Evolutionary conservation across 2,888 invertebrate species (phyloP), one percentile per base, ranked within the genome.

Genomic region (Cephus nigrinus): DNA sequence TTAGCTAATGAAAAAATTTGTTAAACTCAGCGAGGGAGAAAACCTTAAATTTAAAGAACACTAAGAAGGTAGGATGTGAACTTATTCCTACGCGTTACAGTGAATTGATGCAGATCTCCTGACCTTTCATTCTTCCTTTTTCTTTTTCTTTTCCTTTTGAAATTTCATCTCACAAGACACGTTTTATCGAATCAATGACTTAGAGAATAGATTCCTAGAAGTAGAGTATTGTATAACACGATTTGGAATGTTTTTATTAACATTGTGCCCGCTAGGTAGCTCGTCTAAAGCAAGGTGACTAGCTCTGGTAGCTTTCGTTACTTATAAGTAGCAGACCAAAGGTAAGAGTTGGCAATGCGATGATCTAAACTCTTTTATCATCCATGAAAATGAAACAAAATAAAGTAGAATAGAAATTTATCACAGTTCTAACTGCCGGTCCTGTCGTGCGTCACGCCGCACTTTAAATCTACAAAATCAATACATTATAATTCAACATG

Each of bases 361-460:
- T 74, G 55, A 23, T 55, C 23, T 23, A 55, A 55, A 55, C 55
- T 55, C 55, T 55, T 23, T 5, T 55, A 68, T 34, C 68, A 69
- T 32, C 74, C 31, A 75, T 75, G 31, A 76, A 79, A 77, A 73
- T 33, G 74, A 80, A 83, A 80, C 78, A 76, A 74, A 82, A 81
- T 77, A 78, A 76, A 74, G 73, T 80, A 79, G 79, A 83, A 84
- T 84, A 81, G 80, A 84, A 83, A 85, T 82, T 84, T 87, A 86
- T 86, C 86, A 86, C 86, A 87, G 86, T 84, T 83, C 86, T 85
- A 86, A 84, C 83, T 86, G 82, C 82, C 79, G 80, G 83, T 81
- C 82, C 79, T 83, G 80, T 79, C 76, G 40, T 80, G 78, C 72
- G 23, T 36, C 23, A 33, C 55, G 55, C 9, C 55, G 23, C 55